Conservation (phyloP, 2,113 vertebrate species). For the Paradoxurus hermaphroditus region DNA sequence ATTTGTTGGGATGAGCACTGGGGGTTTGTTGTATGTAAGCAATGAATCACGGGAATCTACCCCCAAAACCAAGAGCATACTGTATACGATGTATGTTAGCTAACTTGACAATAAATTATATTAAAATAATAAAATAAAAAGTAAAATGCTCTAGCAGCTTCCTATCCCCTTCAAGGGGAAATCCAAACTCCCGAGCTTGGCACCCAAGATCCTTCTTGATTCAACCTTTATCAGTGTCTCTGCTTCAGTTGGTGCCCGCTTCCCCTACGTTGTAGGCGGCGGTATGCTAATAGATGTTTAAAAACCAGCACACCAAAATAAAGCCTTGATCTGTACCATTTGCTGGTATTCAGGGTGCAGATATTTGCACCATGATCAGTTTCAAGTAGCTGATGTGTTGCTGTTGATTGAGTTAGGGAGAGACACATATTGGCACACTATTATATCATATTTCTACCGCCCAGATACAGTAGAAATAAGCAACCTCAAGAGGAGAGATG, state of each 20-base stretch:
- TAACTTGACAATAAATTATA: too few relatives aligned
- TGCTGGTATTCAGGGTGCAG: neutral
- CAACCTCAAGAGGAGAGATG: neutral
- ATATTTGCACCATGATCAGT: neutral
- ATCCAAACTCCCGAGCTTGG: neutral
- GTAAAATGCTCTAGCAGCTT: neutral
- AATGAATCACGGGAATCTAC: too few relatives aligned
- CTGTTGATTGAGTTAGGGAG: neutral
- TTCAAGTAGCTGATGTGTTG: neutral
- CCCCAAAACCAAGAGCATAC: too few relatives aligned
- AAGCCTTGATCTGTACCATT: neutral
- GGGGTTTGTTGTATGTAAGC: too few relatives aligned
- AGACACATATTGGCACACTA: rapidly evolving
- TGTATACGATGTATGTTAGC: too few relatives aligned
- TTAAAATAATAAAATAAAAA: too few relatives aligned
- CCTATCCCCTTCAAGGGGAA: neutral
- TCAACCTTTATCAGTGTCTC: neutral
- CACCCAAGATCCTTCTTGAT: neutral
- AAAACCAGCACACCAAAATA: neutral
- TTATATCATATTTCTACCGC: neutral
- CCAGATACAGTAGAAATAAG: neutral
- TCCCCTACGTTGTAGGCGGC: too few relatives aligned
- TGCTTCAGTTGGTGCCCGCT: neutral
- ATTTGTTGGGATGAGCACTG: too few relatives aligned
- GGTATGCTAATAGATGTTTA: neutral